These are phyloP conservation scores for Enteromius argenteus DNA, from an alignment of 2,797 vertebrate species.

Conservation along the genomic window DNA sequence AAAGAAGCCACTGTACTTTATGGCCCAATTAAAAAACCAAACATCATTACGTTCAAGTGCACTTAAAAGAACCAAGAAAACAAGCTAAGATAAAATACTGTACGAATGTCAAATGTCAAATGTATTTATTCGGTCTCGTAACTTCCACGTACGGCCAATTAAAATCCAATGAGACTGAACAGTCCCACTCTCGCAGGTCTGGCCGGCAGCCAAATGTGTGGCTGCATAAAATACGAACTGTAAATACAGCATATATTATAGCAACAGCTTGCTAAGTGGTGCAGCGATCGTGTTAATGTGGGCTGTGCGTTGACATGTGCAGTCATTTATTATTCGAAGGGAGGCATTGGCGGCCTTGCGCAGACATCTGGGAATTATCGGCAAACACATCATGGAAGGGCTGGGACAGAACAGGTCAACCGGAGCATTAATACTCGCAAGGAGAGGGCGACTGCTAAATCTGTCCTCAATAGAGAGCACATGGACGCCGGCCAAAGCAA, in stretches of 20 bases:
- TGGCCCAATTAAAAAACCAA: slow-evolving; percentile 13
- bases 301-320: slow-evolving; percentile 21
- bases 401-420: background rate
- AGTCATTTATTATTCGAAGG: slow-evolving; percentile 45
- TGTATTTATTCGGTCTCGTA: slow-evolving; percentile 26
- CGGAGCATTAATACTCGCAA: background rate
- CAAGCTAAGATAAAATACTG: slow-evolving; percentile 8
- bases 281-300: slow-evolving; percentile 22
- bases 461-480: slow-evolving; percentile 47
- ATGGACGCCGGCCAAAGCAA: slow-evolving; percentile 51
- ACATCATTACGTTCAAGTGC: background rate
- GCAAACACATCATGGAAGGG: slow-evolving; percentile 28
- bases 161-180: slow-evolving; percentile 43
- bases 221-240: slow-evolving; percentile 24
- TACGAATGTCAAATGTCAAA: background rate
- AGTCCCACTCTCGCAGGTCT: background rate
- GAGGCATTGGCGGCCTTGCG: background rate
- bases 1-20: slow-evolving; percentile 17
- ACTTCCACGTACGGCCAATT: slow-evolving; percentile 33
- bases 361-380: slow-evolving; percentile 45
- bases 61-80: slow-evolving; percentile 3
- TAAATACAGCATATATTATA: slow-evolving; percentile 40
- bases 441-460: slow-evolving; percentile 37
- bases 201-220: slow-evolving; percentile 30
- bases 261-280: slow-evolving; percentile 33